Evolutionary conservation across 1,140 invertebrate genomes (phyloP), one percentile per base, ranked within the genome.

Genomic region (Drosophila nannoptera): DNA sequence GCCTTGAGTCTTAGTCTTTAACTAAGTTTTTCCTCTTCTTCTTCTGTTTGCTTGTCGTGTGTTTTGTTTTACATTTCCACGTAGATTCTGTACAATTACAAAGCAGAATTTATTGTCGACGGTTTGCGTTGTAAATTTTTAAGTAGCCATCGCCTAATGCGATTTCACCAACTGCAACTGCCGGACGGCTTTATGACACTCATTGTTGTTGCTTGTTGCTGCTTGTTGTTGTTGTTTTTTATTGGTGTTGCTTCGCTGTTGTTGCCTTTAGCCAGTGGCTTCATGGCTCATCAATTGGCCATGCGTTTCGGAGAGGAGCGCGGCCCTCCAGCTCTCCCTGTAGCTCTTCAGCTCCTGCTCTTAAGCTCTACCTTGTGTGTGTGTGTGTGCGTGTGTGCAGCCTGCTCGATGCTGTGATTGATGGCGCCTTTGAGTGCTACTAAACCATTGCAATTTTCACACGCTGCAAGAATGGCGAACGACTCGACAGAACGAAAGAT

Each of bases 111-210:
- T 71, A 71, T 71, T n/a, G 62, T 66, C 60, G 69, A 71, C 55
- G 63, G 32, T 31, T 49, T 36, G 63, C 55, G 63, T 60, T 66
- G 62, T 60, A 67, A 66, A 67, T 71, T 65, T 67, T 66, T 71
- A 71, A 71, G 69, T 71, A 71, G 54, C 62, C 62, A 71, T 46
- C 63, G 46, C 45, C 68, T 66, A 70, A 70, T 70, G 68, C 49
- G 68, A 66, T 70, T 70, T 66, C 54, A 42, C 53, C 59, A 55
- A 70, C 62, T 70, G 68, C 68, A 66, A 53, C 54, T 52, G 36
- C 31, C 12, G 35, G 1, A 14, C 35, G 65, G 53, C 54, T 70
- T 65, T 70, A 70, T 70, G 62, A 54, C 68, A 70, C 66, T 59
- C 62, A 62, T 32, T 42, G 16, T 46, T 62, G 32, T 61, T 36